Conservation (phyloP, 2,113 vertebrate genomes). For the Asarcornis scutulata region DNA sequence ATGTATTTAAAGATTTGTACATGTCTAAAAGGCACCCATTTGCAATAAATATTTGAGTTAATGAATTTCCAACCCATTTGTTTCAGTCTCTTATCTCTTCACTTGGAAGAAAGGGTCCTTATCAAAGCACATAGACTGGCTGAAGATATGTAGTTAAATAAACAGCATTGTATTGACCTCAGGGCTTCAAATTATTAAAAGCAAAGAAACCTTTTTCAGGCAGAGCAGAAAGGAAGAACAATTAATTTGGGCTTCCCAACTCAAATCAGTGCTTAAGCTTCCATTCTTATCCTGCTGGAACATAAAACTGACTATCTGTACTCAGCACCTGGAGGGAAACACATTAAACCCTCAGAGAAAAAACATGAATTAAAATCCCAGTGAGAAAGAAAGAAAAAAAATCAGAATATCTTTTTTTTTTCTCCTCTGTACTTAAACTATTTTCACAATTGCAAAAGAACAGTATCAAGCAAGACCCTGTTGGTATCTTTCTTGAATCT, state of each 20-base stretch:
- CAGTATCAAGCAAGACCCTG: not conserved
- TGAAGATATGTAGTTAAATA: slow-evolving; percentile 38
- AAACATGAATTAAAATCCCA: slow-evolving; percentile 56
- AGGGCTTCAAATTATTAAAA: slow-evolving; percentile 52
- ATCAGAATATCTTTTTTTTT: not conserved
- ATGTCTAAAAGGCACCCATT: slow-evolving; percentile 39
- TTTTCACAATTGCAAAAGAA: not conserved
- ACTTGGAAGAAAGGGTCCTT: not conserved
- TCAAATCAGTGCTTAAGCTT: not conserved
- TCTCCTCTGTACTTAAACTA: not conserved
- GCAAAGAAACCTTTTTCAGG: slow-evolving; percentile 24
- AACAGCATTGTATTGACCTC: slow-evolving; percentile 13
- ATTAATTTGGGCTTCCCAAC: slow-evolving; percentile 29
- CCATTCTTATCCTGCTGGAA: slow-evolving; percentile 2
- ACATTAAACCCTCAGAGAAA: slow-evolving; percentile 41
- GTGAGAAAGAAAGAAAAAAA: not conserved
- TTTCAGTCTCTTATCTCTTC: slow-evolving; percentile 46
- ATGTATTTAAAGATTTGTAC: not conserved
- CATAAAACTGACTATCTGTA: slow-evolving; percentile 38
- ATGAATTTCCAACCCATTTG: slow-evolving; percentile 71
- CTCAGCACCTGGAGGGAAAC: slow-evolving; percentile 35
- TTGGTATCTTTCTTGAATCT: not conserved
- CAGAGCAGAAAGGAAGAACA: slow-evolving; percentile 28
- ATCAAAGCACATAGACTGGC: slow-evolving; percentile 31
- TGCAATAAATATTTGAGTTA: slow-evolving; percentile 65